Base-by-base conservation (phyloP, 2,888 invertebrate genomes). In the Heteromyza rotundicornis region DNA sequence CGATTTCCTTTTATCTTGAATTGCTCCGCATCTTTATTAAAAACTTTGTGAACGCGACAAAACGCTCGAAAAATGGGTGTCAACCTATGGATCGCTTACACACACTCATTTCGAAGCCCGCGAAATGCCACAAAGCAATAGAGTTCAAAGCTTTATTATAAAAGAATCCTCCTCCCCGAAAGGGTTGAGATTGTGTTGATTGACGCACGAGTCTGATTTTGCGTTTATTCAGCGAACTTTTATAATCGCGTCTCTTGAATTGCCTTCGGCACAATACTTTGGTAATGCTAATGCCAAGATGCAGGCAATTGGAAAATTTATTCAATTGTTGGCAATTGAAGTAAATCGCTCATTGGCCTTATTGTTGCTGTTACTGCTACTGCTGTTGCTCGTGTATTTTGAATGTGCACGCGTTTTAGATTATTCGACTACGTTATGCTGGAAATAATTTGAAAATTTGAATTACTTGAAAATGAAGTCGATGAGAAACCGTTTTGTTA, bases 301-400 rank as follows among this genome's bases (percentile, higher is more conserved):
- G 68, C 78, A 78, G 72, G 74, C 75, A 77, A 73, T 76, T 77
- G 79, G 77, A 79, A 79, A 79, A 79, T 79, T 76, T 78, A 79
- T 79, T 78, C 78, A 78, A 78, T 77, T 78, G 77, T 74, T 69
- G 72, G 68, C 75, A 76, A 76, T 75, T 75, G 74, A 74, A 75
- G 72, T 76, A 75, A 75, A 74, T 76, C 74, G 71, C 73, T 76
- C 73, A 75, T 76, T 75, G 75, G 73, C 70, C 72, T 72, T 76
- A 75, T 75, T 72, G 73, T 76, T 67, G 71, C 66, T 69, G 69
- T 68, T 71, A 40, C 58, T 58, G 57, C 50, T 61, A 53, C 36
- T 40, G 22, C 35, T 53, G 44, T 54, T 54, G 40, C 23, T 52
- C n/a, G n/a, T 5, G 19, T 73, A 68, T 76, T 74, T 74, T 74